Percentiles rank a stretch among this genome's conserved stretches.
Conservation (phyloP, 2,888 invertebrate species). For the Alloplasta piceator region DNA sequence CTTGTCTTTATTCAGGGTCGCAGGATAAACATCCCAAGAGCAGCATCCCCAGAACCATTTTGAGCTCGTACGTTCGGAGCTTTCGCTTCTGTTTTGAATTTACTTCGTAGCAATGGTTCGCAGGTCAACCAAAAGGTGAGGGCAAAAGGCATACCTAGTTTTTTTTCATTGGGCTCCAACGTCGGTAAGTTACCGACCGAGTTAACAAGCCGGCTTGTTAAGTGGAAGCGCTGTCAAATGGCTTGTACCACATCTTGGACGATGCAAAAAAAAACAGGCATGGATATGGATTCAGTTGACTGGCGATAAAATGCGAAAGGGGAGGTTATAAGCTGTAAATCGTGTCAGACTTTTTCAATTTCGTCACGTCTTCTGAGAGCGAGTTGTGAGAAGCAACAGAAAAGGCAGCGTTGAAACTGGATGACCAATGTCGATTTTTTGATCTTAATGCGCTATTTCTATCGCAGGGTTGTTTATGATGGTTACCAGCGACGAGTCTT, state of each 20-base stretch:
- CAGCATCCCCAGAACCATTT: slow-evolving; percentile 6
- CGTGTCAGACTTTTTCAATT: slow-evolving; percentile 51
- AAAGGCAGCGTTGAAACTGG: slow-evolving; percentile 15
- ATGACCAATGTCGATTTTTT: slow-evolving; percentile 29
- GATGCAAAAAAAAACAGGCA: too few relatives aligned
- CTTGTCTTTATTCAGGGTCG: slow-evolving; percentile 67
- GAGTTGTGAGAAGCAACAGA: slow-evolving; percentile 12
- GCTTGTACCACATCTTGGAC: too few relatives aligned
- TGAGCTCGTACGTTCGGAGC: slow-evolving; percentile 16
- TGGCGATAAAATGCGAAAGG: background rate
- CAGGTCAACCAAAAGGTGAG: background rate
- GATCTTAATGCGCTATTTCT: slow-evolving; percentile 45
- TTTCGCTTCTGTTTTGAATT: slow-evolving; percentile 46
- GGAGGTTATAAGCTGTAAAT: slow-evolving; percentile 31
- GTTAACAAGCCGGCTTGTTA: too few relatives aligned
- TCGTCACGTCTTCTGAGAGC: slow-evolving; percentile 48
- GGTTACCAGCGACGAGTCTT: slow-evolving; percentile 9
- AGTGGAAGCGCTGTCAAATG: too few relatives aligned
- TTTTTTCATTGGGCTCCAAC: too few relatives aligned
- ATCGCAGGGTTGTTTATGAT: slow-evolving; percentile 29
- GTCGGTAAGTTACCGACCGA: too few relatives aligned
- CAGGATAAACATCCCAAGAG: slow-evolving; percentile 58
- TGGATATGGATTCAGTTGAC: too few relatives aligned
- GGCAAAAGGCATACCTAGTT: slow-evolving; percentile 46
- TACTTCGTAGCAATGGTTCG: slow-evolving; percentile 37